These are phyloP conservation scores for Chesias legatella DNA, from an alignment of 2,888 invertebrate species.

Conservation along the genomic window DNA sequence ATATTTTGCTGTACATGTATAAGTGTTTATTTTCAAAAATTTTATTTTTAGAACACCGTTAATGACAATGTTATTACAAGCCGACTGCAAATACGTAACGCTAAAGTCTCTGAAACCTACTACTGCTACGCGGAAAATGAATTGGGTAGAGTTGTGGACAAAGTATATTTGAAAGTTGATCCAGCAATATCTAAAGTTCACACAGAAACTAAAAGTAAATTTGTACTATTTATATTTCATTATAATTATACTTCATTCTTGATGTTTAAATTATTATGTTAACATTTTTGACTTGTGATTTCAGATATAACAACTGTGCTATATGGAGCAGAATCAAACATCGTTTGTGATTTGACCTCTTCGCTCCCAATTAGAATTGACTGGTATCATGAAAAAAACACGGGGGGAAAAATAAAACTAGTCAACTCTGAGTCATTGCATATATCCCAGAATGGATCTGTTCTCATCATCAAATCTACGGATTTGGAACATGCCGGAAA, in stretches of 20 bases:
- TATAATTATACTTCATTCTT: too few species aligned
- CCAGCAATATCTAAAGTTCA: slow-evolving; percentile 9
- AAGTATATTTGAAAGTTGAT: slow-evolving; percentile 4
- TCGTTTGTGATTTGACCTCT: slow-evolving; percentile 20
- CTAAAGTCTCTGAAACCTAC: slow-evolving; percentile 6
- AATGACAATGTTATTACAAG: slow-evolving; percentile 2
- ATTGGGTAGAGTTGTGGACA: slow-evolving; percentile 2
- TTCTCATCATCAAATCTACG: slow-evolving; percentile 11
- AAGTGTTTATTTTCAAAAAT: too few species aligned
- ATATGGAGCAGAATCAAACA: slow-evolving; percentile 11
- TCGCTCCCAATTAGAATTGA: slow-evolving; percentile 10
- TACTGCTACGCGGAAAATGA: slow-evolving; percentile 10
- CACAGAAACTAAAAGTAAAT: slow-evolving; percentile 16
- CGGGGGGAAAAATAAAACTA: background rate
- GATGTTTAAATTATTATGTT: background rate
- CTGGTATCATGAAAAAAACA: slow-evolving; percentile 12
- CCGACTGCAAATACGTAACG: background rate
- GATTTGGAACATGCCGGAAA: slow-evolving; percentile 6
- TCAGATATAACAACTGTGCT: slow-evolving; percentile 7
- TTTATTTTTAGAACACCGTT: slow-evolving; percentile 2
- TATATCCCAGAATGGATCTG: slow-evolving; percentile 13
- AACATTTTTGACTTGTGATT: background rate
- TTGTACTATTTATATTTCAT: too few species aligned
- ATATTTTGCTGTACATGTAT: background rate
- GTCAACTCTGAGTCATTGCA: slow-evolving; percentile 10